Percentiles rank a stretch among this genome's conserved stretches.
Evolutionary conservation across 2,113 vertebrate species (phyloP).

Genomic region (Mesembrinibis cayennensis): DNA sequence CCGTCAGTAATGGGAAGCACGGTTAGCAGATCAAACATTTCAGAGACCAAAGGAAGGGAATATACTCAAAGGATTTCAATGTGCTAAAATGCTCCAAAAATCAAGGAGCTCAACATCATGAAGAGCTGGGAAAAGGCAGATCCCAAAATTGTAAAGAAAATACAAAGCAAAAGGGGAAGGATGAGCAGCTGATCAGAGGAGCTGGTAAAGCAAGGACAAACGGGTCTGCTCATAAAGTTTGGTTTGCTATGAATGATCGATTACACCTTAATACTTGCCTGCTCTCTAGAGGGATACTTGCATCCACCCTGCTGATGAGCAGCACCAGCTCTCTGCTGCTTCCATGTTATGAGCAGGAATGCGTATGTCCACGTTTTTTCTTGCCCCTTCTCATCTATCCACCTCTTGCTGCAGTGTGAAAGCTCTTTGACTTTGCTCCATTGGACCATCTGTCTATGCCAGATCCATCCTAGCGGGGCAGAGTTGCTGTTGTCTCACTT

Average conservation of each 20-base stretch:
- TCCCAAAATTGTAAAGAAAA: not conserved
- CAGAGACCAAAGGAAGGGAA: not conserved
- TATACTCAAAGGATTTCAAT: not conserved
- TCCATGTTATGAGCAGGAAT: not conserved
- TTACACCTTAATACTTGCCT: not conserved
- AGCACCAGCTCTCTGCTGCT: not conserved
- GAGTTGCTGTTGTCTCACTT: not conserved
- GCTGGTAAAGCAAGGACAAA: not conserved
- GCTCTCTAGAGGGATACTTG: not conserved
- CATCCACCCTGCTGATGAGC: not conserved
- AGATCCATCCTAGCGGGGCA: not conserved
- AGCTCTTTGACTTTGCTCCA: not conserved
- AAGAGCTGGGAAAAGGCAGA: not conserved
- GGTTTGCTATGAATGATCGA: not conserved
- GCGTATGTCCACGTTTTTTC: not conserved
- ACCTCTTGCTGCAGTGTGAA: not conserved
- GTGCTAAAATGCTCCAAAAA: not conserved
- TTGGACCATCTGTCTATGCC: not conserved
- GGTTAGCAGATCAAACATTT: not conserved
- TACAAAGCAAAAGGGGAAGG: not conserved
- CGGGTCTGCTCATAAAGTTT: not conserved
- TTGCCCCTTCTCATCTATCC: not conserved
- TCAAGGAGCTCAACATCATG: not conserved
- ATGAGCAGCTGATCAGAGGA: not conserved
- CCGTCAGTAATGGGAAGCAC: not conserved